Conservation (phyloP, 2,888 invertebrate genomes). For the Apodemia hepburni region DNA sequence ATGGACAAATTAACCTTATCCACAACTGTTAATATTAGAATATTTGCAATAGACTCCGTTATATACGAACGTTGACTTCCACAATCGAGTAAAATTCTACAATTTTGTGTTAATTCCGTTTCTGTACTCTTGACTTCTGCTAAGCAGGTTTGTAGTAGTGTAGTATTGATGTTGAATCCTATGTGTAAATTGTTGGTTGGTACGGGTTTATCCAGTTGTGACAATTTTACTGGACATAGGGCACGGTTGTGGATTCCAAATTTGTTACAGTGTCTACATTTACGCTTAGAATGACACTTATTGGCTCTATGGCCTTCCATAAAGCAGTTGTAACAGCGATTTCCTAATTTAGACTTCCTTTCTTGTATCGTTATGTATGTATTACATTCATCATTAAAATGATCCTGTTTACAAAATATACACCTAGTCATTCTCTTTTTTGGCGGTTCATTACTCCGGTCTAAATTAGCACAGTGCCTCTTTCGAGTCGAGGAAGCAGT, state of each 20-base stretch:
- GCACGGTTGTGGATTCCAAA: slow-evolving; percentile 19
- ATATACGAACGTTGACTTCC: slow-evolving; percentile 3
- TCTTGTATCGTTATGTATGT: slow-evolving; percentile 11
- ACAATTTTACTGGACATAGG: slow-evolving; percentile 14
- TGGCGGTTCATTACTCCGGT: background rate
- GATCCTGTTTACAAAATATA: slow-evolving; percentile 21
- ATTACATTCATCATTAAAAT: slow-evolving; percentile 22
- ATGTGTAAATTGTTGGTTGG: slow-evolving; percentile 11
- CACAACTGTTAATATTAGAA: background rate
- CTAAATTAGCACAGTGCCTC: background rate
- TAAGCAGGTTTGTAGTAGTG: slow-evolving; percentile 17
- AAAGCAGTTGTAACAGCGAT: slow-evolving; percentile 21
- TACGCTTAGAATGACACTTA: slow-evolving; percentile 11
- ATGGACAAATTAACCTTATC: background rate
- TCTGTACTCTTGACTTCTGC: background rate
- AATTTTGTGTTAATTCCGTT: background rate
- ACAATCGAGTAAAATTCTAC: background rate
- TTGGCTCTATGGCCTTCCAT: slow-evolving; percentile 17
- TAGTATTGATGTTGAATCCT: background rate
- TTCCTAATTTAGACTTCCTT: slow-evolving; percentile 17
- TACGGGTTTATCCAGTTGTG: background rate
- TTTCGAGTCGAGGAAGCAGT: background rate
- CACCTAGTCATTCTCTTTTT: slow-evolving; percentile 17
- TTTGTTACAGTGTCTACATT: slow-evolving; percentile 21
- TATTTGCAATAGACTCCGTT: background rate